These are phyloP conservation scores for Ochotona curzoniae DNA, from an alignment of 2,113 vertebrate genomes.

Conservation along the genomic window DNA sequence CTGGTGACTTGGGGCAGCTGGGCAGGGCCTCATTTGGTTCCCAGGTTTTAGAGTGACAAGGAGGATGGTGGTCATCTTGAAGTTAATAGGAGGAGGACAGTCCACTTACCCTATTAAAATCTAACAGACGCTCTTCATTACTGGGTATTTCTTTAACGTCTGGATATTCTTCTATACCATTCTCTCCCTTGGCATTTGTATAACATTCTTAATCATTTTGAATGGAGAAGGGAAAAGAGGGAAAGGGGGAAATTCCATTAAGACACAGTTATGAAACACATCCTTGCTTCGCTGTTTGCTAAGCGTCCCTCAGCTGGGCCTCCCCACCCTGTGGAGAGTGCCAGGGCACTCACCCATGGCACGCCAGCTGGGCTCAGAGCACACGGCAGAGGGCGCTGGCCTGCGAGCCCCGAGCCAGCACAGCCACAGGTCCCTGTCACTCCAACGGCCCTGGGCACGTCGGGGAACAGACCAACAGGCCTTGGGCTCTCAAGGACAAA, in stretches of 20 bases:
- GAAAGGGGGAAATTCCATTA: conserved; percentile 72
- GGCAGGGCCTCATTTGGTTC: not conserved
- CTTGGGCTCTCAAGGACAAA: not conserved
- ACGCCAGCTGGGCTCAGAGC: not conserved
- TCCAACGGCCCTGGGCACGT: not conserved
- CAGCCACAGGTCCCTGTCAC: not conserved
- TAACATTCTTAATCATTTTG: conserved; percentile 85
- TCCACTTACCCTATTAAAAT: conserved; percentile 91
- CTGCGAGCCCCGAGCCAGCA: not conserved
- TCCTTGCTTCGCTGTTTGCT: conserved; percentile 50
- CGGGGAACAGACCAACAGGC: not conserved
- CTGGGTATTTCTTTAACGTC: conserved; percentile 86
- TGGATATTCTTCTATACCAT: conserved; percentile 86
- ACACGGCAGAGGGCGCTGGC: no score
- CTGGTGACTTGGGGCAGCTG: not conserved
- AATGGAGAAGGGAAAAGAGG: conserved; percentile 74
- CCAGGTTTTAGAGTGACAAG: not conserved
- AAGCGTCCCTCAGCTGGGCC: not conserved
- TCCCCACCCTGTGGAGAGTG: not conserved
- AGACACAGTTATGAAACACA: conserved; percentile 64
- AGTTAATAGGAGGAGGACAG: conserved; percentile 38
- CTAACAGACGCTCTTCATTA: conserved; percentile 87
- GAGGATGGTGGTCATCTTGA: not conserved
- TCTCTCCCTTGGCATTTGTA: conserved; percentile 87
- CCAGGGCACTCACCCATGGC: not conserved